These are phyloP conservation scores for Copidosoma floridanum DNA, from an alignment of 1,140 invertebrate species.

Conservation along the genomic window DNA sequence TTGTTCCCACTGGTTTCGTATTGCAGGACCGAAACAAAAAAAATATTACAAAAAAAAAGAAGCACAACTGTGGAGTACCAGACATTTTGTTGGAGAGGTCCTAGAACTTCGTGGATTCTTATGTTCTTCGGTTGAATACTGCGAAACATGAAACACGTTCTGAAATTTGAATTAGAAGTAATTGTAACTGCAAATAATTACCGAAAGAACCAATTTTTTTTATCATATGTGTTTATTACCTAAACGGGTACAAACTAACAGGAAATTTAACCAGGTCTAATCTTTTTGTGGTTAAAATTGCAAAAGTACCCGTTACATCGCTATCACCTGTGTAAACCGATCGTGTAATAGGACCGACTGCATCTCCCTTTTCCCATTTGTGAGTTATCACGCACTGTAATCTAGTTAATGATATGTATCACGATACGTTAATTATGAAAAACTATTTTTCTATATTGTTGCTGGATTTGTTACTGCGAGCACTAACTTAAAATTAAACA, in stretches of 20 bases:
- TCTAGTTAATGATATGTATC: too few species aligned
- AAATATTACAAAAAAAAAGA: neutral
- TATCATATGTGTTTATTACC: neutral
- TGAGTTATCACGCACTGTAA: too few species aligned
- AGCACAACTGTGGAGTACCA: slow-evolving; percentile 27
- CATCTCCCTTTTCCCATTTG: slow-evolving; percentile 4
- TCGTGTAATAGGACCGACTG: slow-evolving; percentile 12
- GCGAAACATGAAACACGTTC: slow-evolving; percentile 38
- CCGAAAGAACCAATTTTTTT: too few species aligned
- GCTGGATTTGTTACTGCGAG: too few species aligned
- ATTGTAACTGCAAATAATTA: too few species aligned
- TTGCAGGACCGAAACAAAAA: neutral
- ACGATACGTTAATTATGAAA: too few species aligned
- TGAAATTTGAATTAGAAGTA: neutral
- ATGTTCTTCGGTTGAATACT: slow-evolving; percentile 21
- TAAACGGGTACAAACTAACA: neutral
- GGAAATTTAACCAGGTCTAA: neutral
- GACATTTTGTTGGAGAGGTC: slow-evolving; percentile 26
- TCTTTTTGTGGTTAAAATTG: neutral
- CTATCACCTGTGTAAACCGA: neutral
- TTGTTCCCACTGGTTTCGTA: neutral
- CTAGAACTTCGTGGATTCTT: slow-evolving; percentile 23
- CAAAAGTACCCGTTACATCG: slow-evolving; percentile 9
- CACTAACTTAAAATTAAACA: slow-evolving; percentile 37
- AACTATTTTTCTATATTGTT: neutral